Evolutionary conservation across 35 echinoderm and acorn worm species (phyloP).

Genomic region (Ptychodera flava): DNA sequence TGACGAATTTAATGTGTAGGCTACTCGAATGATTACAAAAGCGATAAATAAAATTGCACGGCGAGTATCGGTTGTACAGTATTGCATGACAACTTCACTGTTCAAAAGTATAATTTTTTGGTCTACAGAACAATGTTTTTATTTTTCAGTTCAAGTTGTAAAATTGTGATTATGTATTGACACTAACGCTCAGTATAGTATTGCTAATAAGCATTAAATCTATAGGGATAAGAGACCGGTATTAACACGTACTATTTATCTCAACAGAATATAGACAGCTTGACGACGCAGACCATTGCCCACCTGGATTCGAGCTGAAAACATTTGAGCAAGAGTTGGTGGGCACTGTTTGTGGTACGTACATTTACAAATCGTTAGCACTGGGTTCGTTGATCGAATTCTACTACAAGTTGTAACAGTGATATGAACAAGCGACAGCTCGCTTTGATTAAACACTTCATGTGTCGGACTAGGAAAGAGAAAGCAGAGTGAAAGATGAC

Average conservation of each 20-base stretch:
- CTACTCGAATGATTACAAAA: too few species aligned
- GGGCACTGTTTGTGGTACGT: background rate
- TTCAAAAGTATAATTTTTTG: background rate
- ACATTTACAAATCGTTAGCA: background rate
- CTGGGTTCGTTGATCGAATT: background rate
- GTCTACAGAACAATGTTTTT: background rate
- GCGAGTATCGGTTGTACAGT: too few species aligned
- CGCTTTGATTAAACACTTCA: background rate
- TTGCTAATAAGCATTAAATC: too few species aligned
- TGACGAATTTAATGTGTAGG: too few species aligned
- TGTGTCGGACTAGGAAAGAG: background rate
- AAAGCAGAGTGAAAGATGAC: background rate
- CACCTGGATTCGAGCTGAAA: background rate
- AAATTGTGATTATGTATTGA: too few species aligned
- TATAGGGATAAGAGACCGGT: background rate
- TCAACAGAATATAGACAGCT: background rate
- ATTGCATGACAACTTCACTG: background rate
- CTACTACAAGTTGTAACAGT: background rate
- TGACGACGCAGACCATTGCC: background rate
- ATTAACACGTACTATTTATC: background rate
- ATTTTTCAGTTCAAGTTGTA: background rate
- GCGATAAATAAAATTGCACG: too few species aligned
- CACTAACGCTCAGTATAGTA: too few species aligned
- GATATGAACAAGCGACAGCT: too few species aligned
- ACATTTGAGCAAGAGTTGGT: background rate